These are phyloP conservation scores for Chamaea fasciata DNA, from an alignment of 2,113 vertebrate genomes.

Conservation along the genomic window DNA sequence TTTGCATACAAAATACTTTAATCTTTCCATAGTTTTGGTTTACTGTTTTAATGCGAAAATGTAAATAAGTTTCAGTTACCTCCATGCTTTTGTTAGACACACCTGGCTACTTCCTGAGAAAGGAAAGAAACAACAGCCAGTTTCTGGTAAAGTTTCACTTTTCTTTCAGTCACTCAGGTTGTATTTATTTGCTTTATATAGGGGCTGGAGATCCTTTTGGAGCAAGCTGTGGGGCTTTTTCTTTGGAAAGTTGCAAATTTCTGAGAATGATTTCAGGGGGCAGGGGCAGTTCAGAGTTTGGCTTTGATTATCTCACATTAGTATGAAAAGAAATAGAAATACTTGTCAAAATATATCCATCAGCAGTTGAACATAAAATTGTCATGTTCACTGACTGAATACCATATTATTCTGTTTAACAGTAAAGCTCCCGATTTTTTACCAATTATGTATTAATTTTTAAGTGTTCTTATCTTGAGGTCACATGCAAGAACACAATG, in stretches of 20 bases:
- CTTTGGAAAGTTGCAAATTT: neutral
- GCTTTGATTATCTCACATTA: neutral
- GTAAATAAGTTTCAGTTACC: neutral
- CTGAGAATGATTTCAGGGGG: neutral
- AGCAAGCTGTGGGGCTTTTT: neutral
- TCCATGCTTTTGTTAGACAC: neutral
- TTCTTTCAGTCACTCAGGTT: neutral
- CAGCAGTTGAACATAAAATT: neutral
- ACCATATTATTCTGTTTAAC: neutral
- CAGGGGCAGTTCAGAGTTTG: neutral
- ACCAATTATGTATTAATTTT: neutral
- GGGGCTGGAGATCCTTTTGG: neutral
- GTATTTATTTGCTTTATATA: neutral
- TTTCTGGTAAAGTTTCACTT: neutral
- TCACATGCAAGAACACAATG: neutral
- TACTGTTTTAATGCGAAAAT: neutral
- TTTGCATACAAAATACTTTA: neutral
- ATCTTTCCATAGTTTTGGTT: neutral
- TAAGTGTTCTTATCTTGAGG: constrained; percentile 8
- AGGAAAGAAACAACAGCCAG: neutral
- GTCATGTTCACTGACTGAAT: neutral
- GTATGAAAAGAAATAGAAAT: neutral
- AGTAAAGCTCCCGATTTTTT: neutral
- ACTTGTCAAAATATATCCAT: neutral
- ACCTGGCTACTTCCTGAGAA: neutral